These are phyloP conservation scores for Macroramphosus scolopax DNA, from an alignment of 2,797 vertebrate species.

Conservation along the genomic window DNA sequence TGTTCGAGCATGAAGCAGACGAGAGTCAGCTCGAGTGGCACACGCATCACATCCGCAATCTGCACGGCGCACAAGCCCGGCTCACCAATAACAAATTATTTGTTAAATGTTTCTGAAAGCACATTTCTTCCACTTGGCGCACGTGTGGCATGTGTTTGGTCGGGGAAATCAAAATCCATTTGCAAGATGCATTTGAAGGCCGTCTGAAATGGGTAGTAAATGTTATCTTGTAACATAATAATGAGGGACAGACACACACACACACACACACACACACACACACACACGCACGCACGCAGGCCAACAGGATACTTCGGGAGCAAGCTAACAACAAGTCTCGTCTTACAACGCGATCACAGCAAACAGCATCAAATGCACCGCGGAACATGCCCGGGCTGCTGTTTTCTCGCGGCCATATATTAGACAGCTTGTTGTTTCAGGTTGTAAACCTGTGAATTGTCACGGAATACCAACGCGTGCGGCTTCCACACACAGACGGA, in stretches of 20 bases:
- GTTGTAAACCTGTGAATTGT: conserved; percentile 68
- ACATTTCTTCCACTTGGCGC: background rate
- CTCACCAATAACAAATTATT: conserved; percentile 22
- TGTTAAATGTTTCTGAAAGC: conserved; percentile 16
- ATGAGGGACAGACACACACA: conserved; percentile 15
- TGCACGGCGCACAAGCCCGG: conserved; percentile 1
- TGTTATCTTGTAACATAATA: conserved; percentile 21
- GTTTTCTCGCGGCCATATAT: conserved; percentile 42
- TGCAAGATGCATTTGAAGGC: conserved; percentile 22
- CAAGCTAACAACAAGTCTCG: too few species aligned
- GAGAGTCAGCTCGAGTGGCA: conserved; percentile 10
- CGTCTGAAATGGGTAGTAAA: conserved; percentile 18
- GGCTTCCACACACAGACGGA: conserved; percentile 48
- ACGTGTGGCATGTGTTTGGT: conserved; percentile 1
- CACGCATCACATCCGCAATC: conserved; percentile 9
- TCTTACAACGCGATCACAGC: too few species aligned
- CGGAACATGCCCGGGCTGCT: conserved; percentile 43
- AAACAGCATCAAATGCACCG: conserved; percentile 13
- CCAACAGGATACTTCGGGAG: too few species aligned
- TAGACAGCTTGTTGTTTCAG: conserved; percentile 50
- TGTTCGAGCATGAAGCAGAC: conserved; percentile 13
- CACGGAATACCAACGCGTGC: conserved; percentile 62
- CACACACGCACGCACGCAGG: too few species aligned
- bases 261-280: too few species aligned
- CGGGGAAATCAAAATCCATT: conserved; percentile 18